Evolutionary conservation across 2,888 invertebrate genomes (phyloP), one percentile per base, ranked within the genome.

Genomic region (Copidosoma aretas): DNA sequence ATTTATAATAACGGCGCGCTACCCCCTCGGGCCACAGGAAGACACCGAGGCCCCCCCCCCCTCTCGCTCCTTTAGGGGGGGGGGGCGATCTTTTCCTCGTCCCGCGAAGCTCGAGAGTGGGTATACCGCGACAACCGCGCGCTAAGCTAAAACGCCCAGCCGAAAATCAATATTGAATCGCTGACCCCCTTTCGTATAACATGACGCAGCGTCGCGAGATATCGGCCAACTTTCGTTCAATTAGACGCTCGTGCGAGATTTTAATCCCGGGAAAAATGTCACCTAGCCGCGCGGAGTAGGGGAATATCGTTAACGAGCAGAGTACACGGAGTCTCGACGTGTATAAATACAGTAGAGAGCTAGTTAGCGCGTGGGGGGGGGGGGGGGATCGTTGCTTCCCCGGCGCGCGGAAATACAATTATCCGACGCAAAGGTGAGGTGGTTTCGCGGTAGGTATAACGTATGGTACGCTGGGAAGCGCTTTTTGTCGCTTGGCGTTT

Each of bases 81-180:
- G n/a, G n/a, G n/a, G n/a, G n/a, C n/a, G 4, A 41, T 8, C 43
- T 39, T 19, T 39, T 57, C 39, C n/a, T 32, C 19, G 19, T 64
- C 43, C 41, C 25, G 24, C n/a, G n/a, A n/a, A n/a, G n/a, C n/a
- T n/a, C n/a, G n/a, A n/a, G n/a, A n/a, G n/a, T n/a, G n/a, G n/a
- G n/a, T n/a, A n/a, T n/a, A n/a, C n/a, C n/a, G n/a, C n/a, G 12
- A 25, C 52, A 64, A 56, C 56, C 12, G 43, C 17, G 43, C 49
- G 49, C 57, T 22, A 60, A 62, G 46, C 43, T 46, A 51, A 19
- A 1, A 3, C 51, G 51, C 41, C 21, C 41, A 57, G 32, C 21
- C 41, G 52, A 65, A 62, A 69, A 65, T 61, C 65, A 61, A 69
- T 64, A 62, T 57, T 61, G 65, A 54, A 58, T 64, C 51, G 43